Base-by-base conservation (phyloP, 2,888 invertebrate species). In the Perithous albicinctus region DNA sequence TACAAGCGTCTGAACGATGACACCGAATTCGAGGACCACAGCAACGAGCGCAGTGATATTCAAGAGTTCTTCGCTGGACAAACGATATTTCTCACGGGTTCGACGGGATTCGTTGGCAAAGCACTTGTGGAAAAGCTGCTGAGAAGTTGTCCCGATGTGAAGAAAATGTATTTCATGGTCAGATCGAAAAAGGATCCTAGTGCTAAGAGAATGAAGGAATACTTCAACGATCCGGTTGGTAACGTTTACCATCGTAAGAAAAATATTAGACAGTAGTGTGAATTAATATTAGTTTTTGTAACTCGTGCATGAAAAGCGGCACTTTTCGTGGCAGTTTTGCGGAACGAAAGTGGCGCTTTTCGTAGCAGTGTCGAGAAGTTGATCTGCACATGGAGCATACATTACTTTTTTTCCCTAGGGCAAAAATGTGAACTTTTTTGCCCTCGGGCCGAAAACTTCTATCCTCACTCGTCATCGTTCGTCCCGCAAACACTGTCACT, bases 21-120 rank as follows among this genome's bases (percentile, higher is more conserved):
- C 18, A 80, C 78, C 29, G 84, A 84, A 35, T 46, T 64, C 12
- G 66, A 82, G 46, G 61, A 59, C 0, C 63, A 82, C 15, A 46
- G 73, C 20, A 43, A 15, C 5, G 83, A 80, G 43, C 23, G 67
- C 0, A 89, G 89, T 74, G 73, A 86, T 46, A 88, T 90, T 26
- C 83, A 81, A 69, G 48, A 85, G 15, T 88, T 87, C 74, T 90
- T 86, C 35, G 66, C 81, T 0, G 88, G 86, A 1, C 87, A 90
- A 82, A 86, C 87, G 0, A 35, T 90, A n/a, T 82, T 90, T 6
- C 32, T 89, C 6, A 88, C 88, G 4, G 89, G 88, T 3, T 86
- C 84, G 7, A 89, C 89, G 4, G 88, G 87, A 41, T 88, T 86
- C 73, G 48, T 89, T 3, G 90, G 89, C 0, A 89, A 85, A 83